These are phyloP conservation scores for Lycaena phlaeas DNA, from an alignment of 2,888 invertebrate genomes.

Conservation along the genomic window DNA sequence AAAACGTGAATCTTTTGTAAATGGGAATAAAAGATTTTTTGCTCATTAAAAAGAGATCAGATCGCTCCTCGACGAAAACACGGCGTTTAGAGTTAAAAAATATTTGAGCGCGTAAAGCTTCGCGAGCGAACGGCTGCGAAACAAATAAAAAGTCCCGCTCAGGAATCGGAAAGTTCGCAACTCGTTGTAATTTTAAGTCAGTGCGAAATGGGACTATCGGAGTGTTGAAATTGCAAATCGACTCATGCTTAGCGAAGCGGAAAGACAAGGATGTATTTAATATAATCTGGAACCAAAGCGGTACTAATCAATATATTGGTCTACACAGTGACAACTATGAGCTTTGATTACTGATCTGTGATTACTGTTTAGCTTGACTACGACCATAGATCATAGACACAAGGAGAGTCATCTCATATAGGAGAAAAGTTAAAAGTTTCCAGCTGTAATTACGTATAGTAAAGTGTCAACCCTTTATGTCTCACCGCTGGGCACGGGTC, in stretches of 20 bases:
- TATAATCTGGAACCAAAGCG: slow-evolving; percentile 5
- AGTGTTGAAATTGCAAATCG: slow-evolving; percentile 59
- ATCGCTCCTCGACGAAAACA: slow-evolving; percentile 23
- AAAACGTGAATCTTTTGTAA: slow-evolving; percentile 1
- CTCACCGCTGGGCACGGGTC: too few relatives aligned
- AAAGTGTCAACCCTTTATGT: too few relatives aligned
- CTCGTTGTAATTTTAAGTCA: slow-evolving; percentile 54
- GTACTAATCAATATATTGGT: not conserved
- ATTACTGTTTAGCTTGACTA: too few relatives aligned
- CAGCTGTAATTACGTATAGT: too few relatives aligned
- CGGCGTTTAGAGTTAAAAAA: slow-evolving; percentile 24
- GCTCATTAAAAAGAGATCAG: slow-evolving; percentile 26
- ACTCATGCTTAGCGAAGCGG: slow-evolving; percentile 46
- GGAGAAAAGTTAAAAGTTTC: too few relatives aligned
- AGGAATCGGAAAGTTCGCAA: slow-evolving; percentile 35
- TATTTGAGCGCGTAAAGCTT: slow-evolving; percentile 26
- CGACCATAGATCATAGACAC: too few relatives aligned
- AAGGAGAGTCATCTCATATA: too few relatives aligned
- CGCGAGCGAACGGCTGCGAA: slow-evolving; percentile 28
- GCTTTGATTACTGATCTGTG: too few relatives aligned
- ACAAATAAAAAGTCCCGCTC: slow-evolving; percentile 34
- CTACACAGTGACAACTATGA: too few relatives aligned
- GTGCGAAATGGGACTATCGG: slow-evolving; percentile 46
- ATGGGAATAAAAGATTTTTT: slow-evolving; percentile 12
- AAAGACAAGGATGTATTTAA: slow-evolving; percentile 48